Base-by-base conservation (phyloP, 2,113 vertebrate species). In the Syngnathus floridae region DNA sequence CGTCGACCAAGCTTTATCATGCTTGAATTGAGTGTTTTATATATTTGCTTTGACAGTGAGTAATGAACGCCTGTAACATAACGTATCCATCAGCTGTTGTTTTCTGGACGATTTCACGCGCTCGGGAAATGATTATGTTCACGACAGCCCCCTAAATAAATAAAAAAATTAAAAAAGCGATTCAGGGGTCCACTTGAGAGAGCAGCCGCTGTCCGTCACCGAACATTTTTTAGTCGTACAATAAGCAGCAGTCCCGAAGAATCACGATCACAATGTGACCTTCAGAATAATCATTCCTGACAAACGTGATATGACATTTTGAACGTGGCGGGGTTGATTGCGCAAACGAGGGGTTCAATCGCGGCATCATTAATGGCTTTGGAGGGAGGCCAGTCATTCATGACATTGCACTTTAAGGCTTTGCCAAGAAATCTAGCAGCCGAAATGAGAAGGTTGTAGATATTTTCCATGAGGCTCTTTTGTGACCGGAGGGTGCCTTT, bases 301-400 rank as follows among this genome's bases (percentile, higher is more conserved):
- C 92, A 93, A 93, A 94, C 91, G 91, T 89, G 93, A 93, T 91
- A 89, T 92, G 93, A 93, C 94, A 95, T 95, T 94, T 94, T 91
- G 91, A 94, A 91, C 91, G 93, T 93, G 91, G 73, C 88, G 89
- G 91, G 90, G 93, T 31, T 93, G 48, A 93, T 92, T 93, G 77
- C 36, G 84, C 89, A 91, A 94, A 93, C 93, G 92, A 92, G 94
- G 54, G 93, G 92, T 94, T 94, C 92, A 94, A 85, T 95, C 94
- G 93, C 91, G 90, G 90, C 92, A 92, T 92, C 88, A 92, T 94
- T 94, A 95, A 97, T 95, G 91, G 93, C 90, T 93, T 88, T 91
- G 92, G 94, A 94, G 90, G 90, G 89, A 86, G 92, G 90, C 92
- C 93, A 96, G 93, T 93, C 94, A 94, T 90, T 95, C 93, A 93